These are phyloP conservation scores for Puma concolor DNA, from an alignment of 2,113 vertebrate genomes.

Conservation along the genomic window DNA sequence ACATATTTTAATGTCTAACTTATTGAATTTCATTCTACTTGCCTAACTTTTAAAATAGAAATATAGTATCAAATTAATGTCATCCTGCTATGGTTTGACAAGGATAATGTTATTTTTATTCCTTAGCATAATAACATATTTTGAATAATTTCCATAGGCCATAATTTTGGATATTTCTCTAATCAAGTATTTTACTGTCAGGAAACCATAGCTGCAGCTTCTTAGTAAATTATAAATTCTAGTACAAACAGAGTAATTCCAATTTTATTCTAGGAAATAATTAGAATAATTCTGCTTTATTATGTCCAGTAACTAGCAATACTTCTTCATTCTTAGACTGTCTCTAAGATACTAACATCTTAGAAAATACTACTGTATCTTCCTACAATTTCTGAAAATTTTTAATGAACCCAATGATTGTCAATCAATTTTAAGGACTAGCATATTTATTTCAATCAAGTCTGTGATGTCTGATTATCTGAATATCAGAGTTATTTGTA, in stretches of 20 bases:
- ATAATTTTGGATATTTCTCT: neutral
- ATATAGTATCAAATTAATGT: neutral
- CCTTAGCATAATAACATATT: neutral
- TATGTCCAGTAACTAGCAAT: neutral
- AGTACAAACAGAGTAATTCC: neutral
- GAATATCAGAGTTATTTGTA: slow-evolving; percentile 11
- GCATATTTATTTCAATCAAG: neutral
- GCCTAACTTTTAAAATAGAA: neutral
- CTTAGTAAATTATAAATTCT: neutral
- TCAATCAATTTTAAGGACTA: neutral
- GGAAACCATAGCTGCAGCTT: neutral
- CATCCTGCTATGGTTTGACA: neutral
- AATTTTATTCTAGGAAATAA: neutral
- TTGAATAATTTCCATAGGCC: neutral
- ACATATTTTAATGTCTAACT: neutral
- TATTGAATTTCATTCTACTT: neutral
- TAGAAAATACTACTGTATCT: neutral
- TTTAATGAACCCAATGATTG: neutral
- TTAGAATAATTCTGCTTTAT: neutral
- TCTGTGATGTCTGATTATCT: slow-evolving; percentile 3
- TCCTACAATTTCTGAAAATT: neutral
- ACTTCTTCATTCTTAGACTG: neutral
- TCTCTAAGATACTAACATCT: neutral
- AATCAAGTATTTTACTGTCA: neutral
- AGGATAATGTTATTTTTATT: neutral